Base-by-base conservation (phyloP, 2,888 invertebrate genomes). In the Lymantria monacha region DNA sequence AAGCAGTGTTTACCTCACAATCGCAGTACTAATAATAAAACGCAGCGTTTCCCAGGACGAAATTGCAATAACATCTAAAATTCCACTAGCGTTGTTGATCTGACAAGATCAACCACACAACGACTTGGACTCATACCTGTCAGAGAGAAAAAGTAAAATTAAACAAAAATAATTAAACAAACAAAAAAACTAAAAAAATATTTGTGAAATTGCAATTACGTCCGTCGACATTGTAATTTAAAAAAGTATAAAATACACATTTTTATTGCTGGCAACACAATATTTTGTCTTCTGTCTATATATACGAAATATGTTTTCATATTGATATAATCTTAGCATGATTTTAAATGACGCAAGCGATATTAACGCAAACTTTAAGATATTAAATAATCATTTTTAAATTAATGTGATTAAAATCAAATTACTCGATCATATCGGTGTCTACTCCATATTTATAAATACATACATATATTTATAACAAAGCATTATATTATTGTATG, bases 51-150 rank as follows among this genome's bases (percentile, higher is more conserved):
- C 58, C 57, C 57, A 42, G 74, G 74, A 79, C 77, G 74, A 61
- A 80, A 83, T 83, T 83, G 80, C 79, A 83, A 83, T 84, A 79
- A 74, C 75, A 79, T 72, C 70, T 69, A 68, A 67, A 63, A 72
- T 72, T 75, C 72, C 76, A 66, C 73, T 72, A 74, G 59, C 69
- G 73, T 59, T 67, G 74, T 58, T 74, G 72, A 62, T 63, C 36
- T 66, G 52, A 62, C 55, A 66, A 63, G 63, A 79, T 87, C 86
- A 90, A 84, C 87, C 90, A 87, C 90, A 90, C 66, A 91, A 83
- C 57, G 89, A 83, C 72, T 78, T 86, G 86, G 90, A 90, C 73
- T 91, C 90, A 85, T 90, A 90, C 90, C 90, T 90, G 87, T 64
- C 65, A 64, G 64, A 75, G 76, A 76, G 69, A 79, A 79, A 74